phyloP scores from a whole-genome alignment of 2,113 vertebrate species.

The Pao palembangensis region DNA sequence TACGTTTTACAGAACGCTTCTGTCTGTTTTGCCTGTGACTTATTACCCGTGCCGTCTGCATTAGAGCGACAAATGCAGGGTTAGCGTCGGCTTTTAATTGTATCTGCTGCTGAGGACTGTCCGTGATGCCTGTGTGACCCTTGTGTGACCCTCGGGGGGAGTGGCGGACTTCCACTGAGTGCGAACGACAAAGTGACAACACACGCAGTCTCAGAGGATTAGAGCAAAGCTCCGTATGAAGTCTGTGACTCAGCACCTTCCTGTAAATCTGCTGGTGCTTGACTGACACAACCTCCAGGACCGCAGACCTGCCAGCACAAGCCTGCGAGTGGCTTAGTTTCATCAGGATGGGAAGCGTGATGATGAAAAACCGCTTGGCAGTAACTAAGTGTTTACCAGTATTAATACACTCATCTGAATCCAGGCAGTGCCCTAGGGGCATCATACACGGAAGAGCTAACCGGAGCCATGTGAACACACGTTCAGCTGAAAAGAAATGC shows the following conservation, averaged over 20 bases:
- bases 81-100: too few relatives aligned
- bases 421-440: not conserved
- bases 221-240: constrained; percentile 20
- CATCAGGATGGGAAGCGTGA: constrained; percentile 11
- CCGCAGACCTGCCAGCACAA: constrained; percentile 36
- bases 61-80: too few relatives aligned
- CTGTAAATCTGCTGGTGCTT: constrained; percentile 47
- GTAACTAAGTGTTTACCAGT: not conserved
- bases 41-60: not conserved
- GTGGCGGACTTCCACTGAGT: constrained; percentile 9
- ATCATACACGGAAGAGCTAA: not conserved
- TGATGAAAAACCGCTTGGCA: constrained; percentile 6
- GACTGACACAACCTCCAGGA: constrained; percentile 31
- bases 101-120: not conserved
- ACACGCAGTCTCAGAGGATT: constrained; percentile 9
- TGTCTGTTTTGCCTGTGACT: not conserved
- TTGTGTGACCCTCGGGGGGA: not conserved
- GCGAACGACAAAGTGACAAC: constrained; percentile 12
- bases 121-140: not conserved
- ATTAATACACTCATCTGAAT: not conserved
- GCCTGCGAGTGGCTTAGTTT: constrained; percentile 21
- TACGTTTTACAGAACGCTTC: not conserved
- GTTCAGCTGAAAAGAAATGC: not conserved
- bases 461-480: not conserved
- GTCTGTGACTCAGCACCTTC: constrained; percentile 44